Conservation (phyloP, 2,797 vertebrate species). For the Trachurus trachurus region DNA sequence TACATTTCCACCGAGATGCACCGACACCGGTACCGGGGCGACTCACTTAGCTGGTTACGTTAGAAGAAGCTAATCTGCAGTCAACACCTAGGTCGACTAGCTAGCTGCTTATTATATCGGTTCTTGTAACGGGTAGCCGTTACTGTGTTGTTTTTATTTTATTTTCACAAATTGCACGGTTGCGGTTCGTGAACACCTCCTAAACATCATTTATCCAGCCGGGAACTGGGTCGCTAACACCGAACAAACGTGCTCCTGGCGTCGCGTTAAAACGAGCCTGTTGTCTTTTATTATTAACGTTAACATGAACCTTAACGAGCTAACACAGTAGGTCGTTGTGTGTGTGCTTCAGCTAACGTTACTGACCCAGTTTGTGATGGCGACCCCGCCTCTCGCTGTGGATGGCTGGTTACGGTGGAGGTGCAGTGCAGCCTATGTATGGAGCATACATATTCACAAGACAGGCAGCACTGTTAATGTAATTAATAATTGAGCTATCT, state of each 20-base stretch:
- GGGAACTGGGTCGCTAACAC: neutral
- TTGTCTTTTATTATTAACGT: neutral
- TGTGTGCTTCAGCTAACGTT: neutral
- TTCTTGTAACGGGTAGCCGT: too few relatives aligned
- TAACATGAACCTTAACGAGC: neutral
- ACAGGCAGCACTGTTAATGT: too few relatives aligned
- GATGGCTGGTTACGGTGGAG: too few relatives aligned
- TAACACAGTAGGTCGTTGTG: neutral
- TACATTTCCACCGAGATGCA: neutral
- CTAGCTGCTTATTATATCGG: neutral
- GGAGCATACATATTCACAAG: too few relatives aligned
- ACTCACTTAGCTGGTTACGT: neutral
- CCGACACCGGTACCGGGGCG: neutral
- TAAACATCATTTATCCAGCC: too few relatives aligned
- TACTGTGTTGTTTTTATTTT: neutral
- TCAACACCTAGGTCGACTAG: neutral
- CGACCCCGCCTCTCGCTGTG: neutral
- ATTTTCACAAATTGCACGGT: neutral
- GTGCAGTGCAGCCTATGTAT: too few relatives aligned
- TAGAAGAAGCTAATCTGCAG: neutral
- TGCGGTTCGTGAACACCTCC: neutral
- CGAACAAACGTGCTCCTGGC: neutral
- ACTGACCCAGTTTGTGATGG: slow-evolving; percentile 32
- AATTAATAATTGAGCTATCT: too few relatives aligned
- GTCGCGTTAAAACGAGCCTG: neutral